Percentiles rank a stretch among this genome's conserved stretches.
These are phyloP conservation scores for Anas platyrhynchos DNA, from an alignment of 2,113 vertebrate species.

Conservation along the genomic window DNA sequence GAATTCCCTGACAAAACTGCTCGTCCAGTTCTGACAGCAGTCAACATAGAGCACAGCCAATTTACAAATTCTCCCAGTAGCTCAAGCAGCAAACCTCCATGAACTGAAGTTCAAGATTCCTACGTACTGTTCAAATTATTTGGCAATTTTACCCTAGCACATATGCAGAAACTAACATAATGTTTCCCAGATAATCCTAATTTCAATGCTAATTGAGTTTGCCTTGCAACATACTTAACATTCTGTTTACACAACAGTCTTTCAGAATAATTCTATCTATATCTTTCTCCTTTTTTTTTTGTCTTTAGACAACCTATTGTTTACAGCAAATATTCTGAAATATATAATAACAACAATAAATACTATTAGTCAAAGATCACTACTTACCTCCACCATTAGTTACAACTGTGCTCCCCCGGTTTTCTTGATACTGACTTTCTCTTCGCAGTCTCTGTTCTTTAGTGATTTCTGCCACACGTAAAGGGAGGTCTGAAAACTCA, in stretches of 20 bases:
- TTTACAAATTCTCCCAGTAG: neutral
- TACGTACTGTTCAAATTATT: neutral
- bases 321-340: neutral
- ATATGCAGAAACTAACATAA: neutral
- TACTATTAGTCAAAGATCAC: neutral
- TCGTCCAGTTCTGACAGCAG: fast-evolving
- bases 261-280: neutral
- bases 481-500: conserved; percentile 89
- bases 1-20: neutral
- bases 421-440: conserved; percentile 83
- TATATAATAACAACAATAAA: neutral
- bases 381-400: conserved; percentile 90
- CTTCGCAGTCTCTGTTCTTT: conserved; percentile 86
- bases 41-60: neutral
- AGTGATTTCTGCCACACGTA: conserved; percentile 87
- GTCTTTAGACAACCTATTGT: neutral
- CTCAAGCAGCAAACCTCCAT: neutral
- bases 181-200: neutral
- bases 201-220: neutral
- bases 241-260: neutral
- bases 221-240: neutral
- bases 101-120: neutral
- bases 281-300: neutral
- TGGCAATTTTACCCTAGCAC: neutral
- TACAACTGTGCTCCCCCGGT: conserved; percentile 70